phyloP scores from a whole-genome alignment of 2,113 vertebrate species.

The sheep (Ovis aries) region DNA sequence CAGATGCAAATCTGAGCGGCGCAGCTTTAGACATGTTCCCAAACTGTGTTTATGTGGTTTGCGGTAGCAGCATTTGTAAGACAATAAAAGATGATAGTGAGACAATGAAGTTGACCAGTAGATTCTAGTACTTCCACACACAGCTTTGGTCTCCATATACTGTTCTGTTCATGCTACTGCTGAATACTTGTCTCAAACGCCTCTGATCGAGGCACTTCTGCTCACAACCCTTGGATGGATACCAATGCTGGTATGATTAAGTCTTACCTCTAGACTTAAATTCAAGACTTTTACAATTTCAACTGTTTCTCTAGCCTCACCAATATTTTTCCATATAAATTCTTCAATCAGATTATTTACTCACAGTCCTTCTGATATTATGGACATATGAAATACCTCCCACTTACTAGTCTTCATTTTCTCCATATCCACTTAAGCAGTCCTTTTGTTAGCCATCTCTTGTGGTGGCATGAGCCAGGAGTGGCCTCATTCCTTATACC shows the following conservation, averaged over 20 bases:
- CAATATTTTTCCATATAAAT: not conserved
- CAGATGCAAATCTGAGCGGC: not conserved
- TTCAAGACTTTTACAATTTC: not conserved
- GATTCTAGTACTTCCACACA: not conserved
- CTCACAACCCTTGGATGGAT: not conserved
- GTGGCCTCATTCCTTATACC: not conserved
- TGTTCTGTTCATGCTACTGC: not conserved
- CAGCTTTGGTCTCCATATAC: not conserved
- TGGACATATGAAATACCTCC: not conserved
- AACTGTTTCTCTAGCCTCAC: not conserved
- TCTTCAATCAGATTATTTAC: not conserved
- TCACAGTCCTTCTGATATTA: not conserved
- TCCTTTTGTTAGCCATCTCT: not conserved
- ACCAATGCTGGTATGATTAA: not conserved
- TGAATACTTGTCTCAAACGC: not conserved
- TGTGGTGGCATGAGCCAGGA: not conserved
- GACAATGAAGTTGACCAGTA: not conserved
- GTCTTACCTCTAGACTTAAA: not conserved
- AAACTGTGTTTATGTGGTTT: not conserved
- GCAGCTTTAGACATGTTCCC: not conserved
- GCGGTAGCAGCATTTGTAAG: not conserved
- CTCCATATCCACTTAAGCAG: not conserved
- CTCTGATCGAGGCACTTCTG: not conserved
- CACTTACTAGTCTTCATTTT: not conserved
- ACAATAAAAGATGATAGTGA: not conserved